Base-by-base conservation (phyloP, 2,797 vertebrate species). In the Oreortyx pictus region DNA sequence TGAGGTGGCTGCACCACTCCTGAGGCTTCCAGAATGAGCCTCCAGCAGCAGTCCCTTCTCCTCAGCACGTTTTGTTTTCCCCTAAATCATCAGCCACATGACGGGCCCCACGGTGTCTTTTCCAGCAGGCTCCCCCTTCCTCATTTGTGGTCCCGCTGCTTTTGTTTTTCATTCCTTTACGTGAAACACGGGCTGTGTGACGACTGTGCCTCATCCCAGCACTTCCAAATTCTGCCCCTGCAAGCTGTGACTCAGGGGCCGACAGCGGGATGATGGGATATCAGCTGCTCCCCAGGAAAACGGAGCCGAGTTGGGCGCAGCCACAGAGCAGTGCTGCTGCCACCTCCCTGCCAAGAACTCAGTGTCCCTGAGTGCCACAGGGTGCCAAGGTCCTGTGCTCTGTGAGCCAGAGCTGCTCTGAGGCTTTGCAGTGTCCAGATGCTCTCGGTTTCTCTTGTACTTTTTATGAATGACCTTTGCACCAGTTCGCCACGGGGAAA, bases 41-140 rank as follows among this genome's bases (percentile, higher is more conserved):
- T 60, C 68, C 80, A 14, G 39, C 81, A 82, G 82, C 73, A 75
- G 6, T 59, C 1, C 2, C 27, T 93, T 84, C 79, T 70, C 62
- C 70, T 78, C 86, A 60, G n/a, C 43, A 39, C 6, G 35, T 81
- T 89, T 90, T 66, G 1, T 24, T 62, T 96, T 95, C 86, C 76
- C 18, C 67, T 52, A 65, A 96, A 52, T 2, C 7, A 5, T 7
- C 44, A 76, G 3, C 29, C 10, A 1, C 61, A 14, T 13, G 11
- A 43, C 27, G 8, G 18, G 11, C 39, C 12, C 25, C 39, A 14
- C 27, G 29, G 39, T 27, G 27, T 4, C 35, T 57, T 47, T 71
- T 82, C 81, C 81, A 59, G 65, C 33, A 4, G 14, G 49, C 65
- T 90, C 43, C 49, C 54, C 54, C 70, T 75, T 37, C 86, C 87